Percentiles rank a stretch among this genome's conserved stretches.
phyloP scores from a whole-genome alignment of 2,113 vertebrate genomes.

The Planiliza haematocheilus region DNA sequence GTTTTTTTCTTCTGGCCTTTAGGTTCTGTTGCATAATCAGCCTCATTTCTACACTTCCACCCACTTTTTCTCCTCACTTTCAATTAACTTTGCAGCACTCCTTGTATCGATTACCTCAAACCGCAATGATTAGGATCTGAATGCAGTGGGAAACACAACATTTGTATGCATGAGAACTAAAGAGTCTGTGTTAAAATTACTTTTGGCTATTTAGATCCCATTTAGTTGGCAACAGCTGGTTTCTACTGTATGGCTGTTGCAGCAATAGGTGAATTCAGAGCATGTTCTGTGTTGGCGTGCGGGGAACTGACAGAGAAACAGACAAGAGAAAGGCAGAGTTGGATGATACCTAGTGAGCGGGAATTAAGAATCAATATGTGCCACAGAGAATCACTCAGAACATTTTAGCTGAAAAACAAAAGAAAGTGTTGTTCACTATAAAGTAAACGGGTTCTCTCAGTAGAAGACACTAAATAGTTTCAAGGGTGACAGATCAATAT shows the following conservation, averaged over 20 bases:
- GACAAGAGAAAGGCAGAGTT: conserved; percentile 28
- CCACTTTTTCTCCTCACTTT: neutral
- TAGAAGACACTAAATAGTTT: conserved; percentile 53
- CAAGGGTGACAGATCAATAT: conserved; percentile 55
- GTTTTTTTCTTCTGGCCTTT: neutral
- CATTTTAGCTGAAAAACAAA: conserved; percentile 63
- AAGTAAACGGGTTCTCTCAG: conserved; percentile 59
- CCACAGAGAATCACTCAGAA: conserved; percentile 60
- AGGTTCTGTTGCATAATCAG: conserved; percentile 15
- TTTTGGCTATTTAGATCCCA: neutral
- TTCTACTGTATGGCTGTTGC: neutral
- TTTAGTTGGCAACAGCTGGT: too few relatives aligned
- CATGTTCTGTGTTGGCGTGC: neutral
- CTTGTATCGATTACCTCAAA: neutral
- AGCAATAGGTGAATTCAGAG: neutral
- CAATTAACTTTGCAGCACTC: neutral
- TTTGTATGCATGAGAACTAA: neutral
- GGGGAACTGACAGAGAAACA: conserved; percentile 5
- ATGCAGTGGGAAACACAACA: too few relatives aligned
- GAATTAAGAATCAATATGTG: conserved; percentile 67
- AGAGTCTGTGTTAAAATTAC: neutral
- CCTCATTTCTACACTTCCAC: neutral
- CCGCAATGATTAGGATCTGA: neutral
- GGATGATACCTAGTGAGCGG: conserved; percentile 29
- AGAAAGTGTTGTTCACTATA: conserved; percentile 40